Percentiles rank a stretch among this genome's conserved stretches.
phyloP scores from a whole-genome alignment of 2,797 vertebrate species.

The Poecilia picta region DNA sequence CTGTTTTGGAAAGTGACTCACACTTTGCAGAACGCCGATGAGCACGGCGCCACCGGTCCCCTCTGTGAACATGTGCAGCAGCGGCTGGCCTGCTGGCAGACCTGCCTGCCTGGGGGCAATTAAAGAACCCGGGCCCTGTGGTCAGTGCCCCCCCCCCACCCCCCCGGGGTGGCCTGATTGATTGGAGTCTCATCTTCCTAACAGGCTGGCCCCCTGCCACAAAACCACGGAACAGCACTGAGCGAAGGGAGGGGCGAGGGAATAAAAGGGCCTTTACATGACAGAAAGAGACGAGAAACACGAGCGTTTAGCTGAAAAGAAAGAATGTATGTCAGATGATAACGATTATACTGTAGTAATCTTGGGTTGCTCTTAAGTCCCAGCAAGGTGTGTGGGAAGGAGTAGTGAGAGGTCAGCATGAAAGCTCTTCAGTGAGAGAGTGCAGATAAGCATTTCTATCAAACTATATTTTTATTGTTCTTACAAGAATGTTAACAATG shows the following conservation, averaged over 20 bases:
- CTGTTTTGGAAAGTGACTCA: conserved; percentile 77
- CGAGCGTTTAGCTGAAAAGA: conserved; percentile 59
- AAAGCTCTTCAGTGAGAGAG: conserved; percentile 50
- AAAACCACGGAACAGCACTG: conserved; percentile 66
- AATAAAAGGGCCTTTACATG: conserved; percentile 52
- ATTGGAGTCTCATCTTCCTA: conserved; percentile 88
- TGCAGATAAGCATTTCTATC: conserved; percentile 62
- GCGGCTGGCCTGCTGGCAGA: conserved; percentile 61
- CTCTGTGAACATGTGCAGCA: conserved; percentile 81
- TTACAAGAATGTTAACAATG: conserved; percentile 58
- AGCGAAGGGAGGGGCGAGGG: conserved; percentile 54
- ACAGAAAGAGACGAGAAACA: conserved; percentile 40
- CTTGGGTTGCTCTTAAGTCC: conserved; percentile 63
- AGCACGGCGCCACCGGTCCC: conserved; percentile 53
- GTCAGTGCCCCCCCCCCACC: conserved; percentile 69
- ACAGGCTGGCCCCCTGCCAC: conserved; percentile 83
- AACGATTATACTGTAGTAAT: conserved; percentile 75
- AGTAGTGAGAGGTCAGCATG: conserved; percentile 57
- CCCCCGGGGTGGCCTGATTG: conserved; percentile 81
- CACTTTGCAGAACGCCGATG: conserved; percentile 54
- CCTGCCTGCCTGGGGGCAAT: conserved; percentile 69
- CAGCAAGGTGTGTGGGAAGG: conserved; percentile 66
- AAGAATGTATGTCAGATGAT: conserved; percentile 76
- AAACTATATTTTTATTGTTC: conserved; percentile 83
- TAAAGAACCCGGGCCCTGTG: conserved; percentile 65